phyloP scores from a whole-genome alignment of 1,140 invertebrate genomes.

The Drosophila pseudoobscura region DNA sequence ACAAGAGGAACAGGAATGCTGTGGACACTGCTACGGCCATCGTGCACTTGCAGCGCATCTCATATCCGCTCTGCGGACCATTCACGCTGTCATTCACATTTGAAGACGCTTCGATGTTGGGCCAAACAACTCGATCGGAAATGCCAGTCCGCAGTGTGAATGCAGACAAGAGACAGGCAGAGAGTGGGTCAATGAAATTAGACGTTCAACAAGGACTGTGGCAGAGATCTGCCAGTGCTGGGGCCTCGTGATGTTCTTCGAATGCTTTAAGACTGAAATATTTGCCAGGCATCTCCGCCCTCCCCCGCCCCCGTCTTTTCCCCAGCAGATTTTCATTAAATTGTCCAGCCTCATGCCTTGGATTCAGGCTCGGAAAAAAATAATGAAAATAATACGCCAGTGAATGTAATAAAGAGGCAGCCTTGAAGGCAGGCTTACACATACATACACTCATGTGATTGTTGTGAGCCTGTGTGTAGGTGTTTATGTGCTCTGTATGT shows the following conservation, averaged over 20 bases:
- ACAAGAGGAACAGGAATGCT: constrained; percentile 52
- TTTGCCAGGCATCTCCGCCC: constrained; percentile 19
- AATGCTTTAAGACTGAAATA: constrained; percentile 7
- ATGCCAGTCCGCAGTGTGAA: constrained; percentile 1
- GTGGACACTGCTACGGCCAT: constrained; percentile 13
- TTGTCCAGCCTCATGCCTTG: constrained; percentile 12
- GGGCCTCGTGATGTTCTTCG: no score
- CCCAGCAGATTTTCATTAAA: constrained; percentile 55
- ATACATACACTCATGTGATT: constrained; percentile 2
- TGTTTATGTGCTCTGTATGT: constrained; percentile 32
- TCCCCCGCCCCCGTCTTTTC: not conserved
- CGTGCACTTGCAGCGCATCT: constrained; percentile 16
- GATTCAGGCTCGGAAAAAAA: constrained; percentile 32
- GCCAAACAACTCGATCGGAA: constrained; percentile 36
- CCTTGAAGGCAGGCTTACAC: constrained; percentile 39
- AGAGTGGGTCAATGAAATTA: constrained; percentile 29
- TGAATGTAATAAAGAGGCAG: constrained; percentile 58
- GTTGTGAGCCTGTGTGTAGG: constrained; percentile 7
- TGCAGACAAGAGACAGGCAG: not conserved
- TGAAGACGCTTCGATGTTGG: constrained; percentile 51
- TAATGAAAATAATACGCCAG: constrained; percentile 69
- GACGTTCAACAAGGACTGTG: not conserved
- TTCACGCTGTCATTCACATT: constrained; percentile 39
- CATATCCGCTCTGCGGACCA: constrained; percentile 50
- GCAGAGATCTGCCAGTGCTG: no score